Evolutionary conservation across 2,797 vertebrate species (phyloP).

Genomic region (Leucoraja ocellata): DNA sequence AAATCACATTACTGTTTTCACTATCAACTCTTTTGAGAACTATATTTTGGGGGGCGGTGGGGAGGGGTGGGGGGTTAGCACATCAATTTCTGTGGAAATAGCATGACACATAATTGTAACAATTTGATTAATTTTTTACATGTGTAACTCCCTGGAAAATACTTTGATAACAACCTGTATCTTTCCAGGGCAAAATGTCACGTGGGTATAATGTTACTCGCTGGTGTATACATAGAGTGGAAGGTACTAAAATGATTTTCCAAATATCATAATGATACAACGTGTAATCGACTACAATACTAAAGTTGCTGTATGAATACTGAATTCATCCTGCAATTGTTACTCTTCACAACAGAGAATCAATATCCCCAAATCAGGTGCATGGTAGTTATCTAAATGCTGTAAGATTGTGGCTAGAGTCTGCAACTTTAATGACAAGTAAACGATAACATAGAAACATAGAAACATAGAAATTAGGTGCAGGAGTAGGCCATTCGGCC

Average conservation of each 20-base stretch:
- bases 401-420: not conserved
- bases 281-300: not conserved
- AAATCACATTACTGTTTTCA: constrained; percentile 34
- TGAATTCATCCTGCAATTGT: not conserved
- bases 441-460: too few species aligned
- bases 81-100: not conserved
- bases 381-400: not conserved
- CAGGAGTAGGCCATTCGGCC: too few species aligned
- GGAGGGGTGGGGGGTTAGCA: not conserved
- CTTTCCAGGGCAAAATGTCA: not conserved
- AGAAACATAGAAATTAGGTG: too few species aligned
- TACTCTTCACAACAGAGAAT: not conserved
- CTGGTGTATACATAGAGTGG: not conserved
- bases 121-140: not conserved
- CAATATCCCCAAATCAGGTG: not conserved
- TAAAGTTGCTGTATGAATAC: not conserved
- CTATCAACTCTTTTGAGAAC: not conserved
- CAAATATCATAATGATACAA: not conserved
- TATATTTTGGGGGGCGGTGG: not conserved
- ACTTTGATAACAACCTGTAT: not conserved
- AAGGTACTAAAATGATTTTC: not conserved
- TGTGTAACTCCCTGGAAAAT: not conserved
- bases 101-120: not conserved
- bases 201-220: not conserved
- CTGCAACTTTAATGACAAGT: too few species aligned